A percentile compares a stretch with the other conserved stretches of the same genome.
These are phyloP conservation scores for Salpingus planirostris DNA, from an alignment of 2,888 invertebrate species.

Conservation along the genomic window DNA sequence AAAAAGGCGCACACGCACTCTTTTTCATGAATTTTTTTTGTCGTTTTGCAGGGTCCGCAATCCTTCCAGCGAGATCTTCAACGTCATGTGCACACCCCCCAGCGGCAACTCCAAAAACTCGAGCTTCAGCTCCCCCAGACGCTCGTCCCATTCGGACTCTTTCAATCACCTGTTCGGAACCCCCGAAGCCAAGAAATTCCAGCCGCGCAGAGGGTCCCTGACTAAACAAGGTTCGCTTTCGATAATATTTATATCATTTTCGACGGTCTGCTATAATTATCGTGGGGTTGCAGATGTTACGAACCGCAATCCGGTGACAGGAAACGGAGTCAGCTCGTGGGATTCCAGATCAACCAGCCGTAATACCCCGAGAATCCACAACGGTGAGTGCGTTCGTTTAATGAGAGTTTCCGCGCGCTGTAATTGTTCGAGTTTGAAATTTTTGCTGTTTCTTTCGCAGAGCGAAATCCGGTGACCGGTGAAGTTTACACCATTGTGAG, in stretches of 20 bases:
- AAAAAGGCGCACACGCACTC: too few relatives aligned
- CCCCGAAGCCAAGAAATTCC: slow-evolving; percentile 26
- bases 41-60: slow-evolving; percentile 38
- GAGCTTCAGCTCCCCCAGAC: slow-evolving; percentile 22
- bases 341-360: slow-evolving; percentile 31
- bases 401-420: background rate
- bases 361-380: slow-evolving; percentile 31
- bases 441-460: slow-evolving; percentile 23
- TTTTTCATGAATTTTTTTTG: too few relatives aligned
- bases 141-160: slow-evolving; percentile 34
- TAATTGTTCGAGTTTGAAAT: too few relatives aligned
- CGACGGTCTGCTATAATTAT: background rate
- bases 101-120: slow-evolving; percentile 7
- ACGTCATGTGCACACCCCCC: slow-evolving; percentile 34
- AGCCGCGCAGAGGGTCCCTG: slow-evolving; percentile 35
- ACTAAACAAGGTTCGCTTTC: slow-evolving; percentile 35
- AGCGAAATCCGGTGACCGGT: slow-evolving; percentile 41
- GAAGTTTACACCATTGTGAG: slow-evolving; percentile 35
- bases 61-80: slow-evolving; percentile 39
- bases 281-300: slow-evolving; percentile 39
- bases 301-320: slow-evolving; percentile 40
- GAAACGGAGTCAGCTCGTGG: slow-evolving; percentile 39
- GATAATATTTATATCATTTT: background rate
- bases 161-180: slow-evolving; percentile 39
- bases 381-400: slow-evolving; percentile 24